phyloP scores from a whole-genome alignment of 2,888 invertebrate species.

The Orthonychiurus folsomi region DNA sequence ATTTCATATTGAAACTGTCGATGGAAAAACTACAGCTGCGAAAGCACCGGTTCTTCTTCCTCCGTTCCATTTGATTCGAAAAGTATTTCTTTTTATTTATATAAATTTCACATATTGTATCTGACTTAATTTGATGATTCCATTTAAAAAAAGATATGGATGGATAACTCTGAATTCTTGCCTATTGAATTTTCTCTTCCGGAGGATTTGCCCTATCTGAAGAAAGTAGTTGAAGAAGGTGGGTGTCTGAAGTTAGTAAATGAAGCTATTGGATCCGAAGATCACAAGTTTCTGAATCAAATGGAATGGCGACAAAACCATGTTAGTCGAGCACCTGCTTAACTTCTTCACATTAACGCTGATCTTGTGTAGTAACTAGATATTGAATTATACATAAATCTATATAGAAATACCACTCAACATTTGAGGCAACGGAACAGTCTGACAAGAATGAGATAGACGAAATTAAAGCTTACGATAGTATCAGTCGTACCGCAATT shows the following conservation, averaged over 20 bases:
- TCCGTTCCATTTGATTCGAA: slow-evolving; percentile 34
- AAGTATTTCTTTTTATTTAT: slow-evolving; percentile 17
- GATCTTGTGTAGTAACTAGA: slow-evolving; percentile 2
- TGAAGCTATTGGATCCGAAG: slow-evolving; percentile 25
- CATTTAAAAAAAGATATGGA: slow-evolving; percentile 22
- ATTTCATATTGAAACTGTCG: slow-evolving; percentile 33
- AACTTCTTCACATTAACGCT: not conserved
- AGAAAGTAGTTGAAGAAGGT: slow-evolving; percentile 33
- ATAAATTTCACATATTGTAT: not conserved
- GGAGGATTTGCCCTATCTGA: slow-evolving; percentile 26
- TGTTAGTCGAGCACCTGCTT: slow-evolving; percentile 22
- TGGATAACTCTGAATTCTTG: slow-evolving; percentile 24
- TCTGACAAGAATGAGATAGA: slow-evolving; percentile 27
- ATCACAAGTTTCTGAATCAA: slow-evolving; percentile 32
- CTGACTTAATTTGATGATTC: not conserved
- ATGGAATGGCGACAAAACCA: slow-evolving; percentile 37
- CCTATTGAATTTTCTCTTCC: slow-evolving; percentile 34
- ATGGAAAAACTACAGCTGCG: slow-evolving; percentile 29
- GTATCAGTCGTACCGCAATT: slow-evolving; percentile 30
- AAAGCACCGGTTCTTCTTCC: slow-evolving; percentile 36
- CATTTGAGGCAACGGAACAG: slow-evolving; percentile 22
- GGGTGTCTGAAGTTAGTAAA: slow-evolving; percentile 31
- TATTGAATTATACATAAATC: too few species aligned
- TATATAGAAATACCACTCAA: slow-evolving; percentile 31
- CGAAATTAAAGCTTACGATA: slow-evolving; percentile 29